Evolutionary conservation across 2,888 invertebrate genomes (phyloP).

Genomic region (Amblyjoppa fuscipennis): DNA sequence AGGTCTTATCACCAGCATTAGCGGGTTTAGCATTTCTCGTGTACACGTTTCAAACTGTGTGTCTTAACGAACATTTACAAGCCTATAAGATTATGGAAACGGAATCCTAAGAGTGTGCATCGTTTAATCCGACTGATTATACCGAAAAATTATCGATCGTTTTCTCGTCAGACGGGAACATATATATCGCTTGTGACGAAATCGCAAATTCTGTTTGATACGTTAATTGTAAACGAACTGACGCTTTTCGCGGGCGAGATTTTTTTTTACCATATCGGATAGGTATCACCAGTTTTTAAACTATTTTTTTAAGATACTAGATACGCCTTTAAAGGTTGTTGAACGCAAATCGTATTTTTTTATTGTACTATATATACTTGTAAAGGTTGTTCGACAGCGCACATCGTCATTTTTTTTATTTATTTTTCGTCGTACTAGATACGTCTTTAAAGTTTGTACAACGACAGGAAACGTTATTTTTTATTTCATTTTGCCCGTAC

Average conservation of each 20-base stretch:
- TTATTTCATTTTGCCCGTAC: too few relatives aligned
- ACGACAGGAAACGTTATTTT: too few relatives aligned
- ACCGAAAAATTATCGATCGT: conserved; percentile 9
- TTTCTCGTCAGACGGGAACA: background rate
- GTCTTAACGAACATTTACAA: conserved; percentile 30
- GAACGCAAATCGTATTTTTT: too few relatives aligned
- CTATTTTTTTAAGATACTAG: too few relatives aligned
- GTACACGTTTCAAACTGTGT: conserved; percentile 2
- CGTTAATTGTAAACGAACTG: background rate
- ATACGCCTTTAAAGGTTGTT: too few relatives aligned
- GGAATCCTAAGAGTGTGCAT: background rate
- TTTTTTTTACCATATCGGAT: background rate
- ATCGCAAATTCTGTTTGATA: conserved; percentile 5
- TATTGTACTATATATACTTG: too few relatives aligned
- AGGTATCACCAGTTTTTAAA: too few relatives aligned
- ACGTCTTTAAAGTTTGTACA: too few relatives aligned
- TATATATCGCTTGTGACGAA: conserved; percentile 11
- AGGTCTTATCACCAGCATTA: background rate
- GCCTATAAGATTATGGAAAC: conserved; percentile 16
- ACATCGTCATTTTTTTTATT: too few relatives aligned
- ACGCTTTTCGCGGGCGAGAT: background rate
- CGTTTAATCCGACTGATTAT: background rate
- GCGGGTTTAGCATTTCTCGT: conserved; percentile 14
- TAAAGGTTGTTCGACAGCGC: too few relatives aligned
- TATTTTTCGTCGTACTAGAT: too few relatives aligned